Conservation (phyloP, 2,797 vertebrate species). For the Danionella dracula region DNA sequence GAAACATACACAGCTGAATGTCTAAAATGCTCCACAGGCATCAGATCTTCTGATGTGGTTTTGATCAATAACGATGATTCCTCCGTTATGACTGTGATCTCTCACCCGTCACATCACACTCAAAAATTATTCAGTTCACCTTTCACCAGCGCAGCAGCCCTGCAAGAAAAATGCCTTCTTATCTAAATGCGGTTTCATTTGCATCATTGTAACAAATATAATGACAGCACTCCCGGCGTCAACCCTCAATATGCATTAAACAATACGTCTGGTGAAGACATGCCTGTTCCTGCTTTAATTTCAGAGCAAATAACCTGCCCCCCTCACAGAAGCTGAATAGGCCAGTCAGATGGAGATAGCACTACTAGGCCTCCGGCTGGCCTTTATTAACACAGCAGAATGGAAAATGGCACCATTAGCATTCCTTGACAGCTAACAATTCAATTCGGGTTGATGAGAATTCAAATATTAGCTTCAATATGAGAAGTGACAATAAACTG, state of each 20-base stretch:
- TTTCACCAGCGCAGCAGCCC: constrained; percentile 12
- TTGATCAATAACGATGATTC: constrained; percentile 33
- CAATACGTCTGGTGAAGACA: constrained; percentile 63
- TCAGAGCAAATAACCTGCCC: constrained; percentile 69
- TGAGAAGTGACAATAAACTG: constrained; percentile 53
- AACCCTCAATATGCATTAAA: constrained; percentile 65
- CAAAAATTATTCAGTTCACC: constrained; percentile 43
- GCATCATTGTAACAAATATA: constrained; percentile 58
- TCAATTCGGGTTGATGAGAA: constrained; percentile 60
- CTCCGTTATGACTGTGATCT: constrained; percentile 15
- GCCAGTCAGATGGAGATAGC: constrained; percentile 25
- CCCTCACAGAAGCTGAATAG: constrained; percentile 43
- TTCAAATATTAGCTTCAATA: constrained; percentile 57
- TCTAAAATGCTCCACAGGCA: too few species aligned
- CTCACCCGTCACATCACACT: constrained; percentile 10
- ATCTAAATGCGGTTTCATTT: constrained; percentile 66
- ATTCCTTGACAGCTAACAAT: constrained; percentile 69
- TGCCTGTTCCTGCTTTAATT: constrained; percentile 70
- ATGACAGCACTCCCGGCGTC: constrained; percentile 55
- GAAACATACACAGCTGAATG: too few species aligned
- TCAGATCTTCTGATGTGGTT: too few species aligned
- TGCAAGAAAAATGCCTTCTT: constrained; percentile 55
- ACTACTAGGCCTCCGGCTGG: constrained; percentile 29
- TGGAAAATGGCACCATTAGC: constrained; percentile 66
- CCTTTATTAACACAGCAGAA: constrained; percentile 52